A percentile compares a stretch with the other conserved stretches of the same genome.
phyloP scores from a whole-genome alignment of 2,888 invertebrate genomes.

The Kryphioiulus occultus region DNA sequence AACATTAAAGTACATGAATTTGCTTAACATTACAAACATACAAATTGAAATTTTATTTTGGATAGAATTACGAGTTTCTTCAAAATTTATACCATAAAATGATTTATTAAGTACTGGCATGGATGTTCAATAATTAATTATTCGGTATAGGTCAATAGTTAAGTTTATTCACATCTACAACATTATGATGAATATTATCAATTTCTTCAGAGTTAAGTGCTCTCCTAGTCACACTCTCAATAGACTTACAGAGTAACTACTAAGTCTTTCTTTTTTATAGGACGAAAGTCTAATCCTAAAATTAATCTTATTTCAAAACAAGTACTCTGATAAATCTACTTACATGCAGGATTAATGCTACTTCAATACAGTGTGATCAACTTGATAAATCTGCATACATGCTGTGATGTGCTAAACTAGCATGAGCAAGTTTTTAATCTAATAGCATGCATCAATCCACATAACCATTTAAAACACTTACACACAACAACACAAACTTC shows the following conservation, averaged over 20 bases:
- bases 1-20: not conserved
- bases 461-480: not conserved
- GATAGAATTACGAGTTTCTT: not conserved
- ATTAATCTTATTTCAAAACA: not conserved
- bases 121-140: not conserved
- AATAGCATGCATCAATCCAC: slow-evolving; percentile 9
- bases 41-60: not conserved
- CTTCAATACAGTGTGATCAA: not conserved
- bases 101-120: not conserved
- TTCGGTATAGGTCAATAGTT: not conserved
- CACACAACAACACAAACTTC: not conserved
- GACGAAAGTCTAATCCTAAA: not conserved
- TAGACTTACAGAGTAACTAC: not conserved
- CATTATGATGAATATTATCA: not conserved
- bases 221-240: not conserved
- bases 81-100: not conserved
- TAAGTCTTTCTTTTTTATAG: not conserved
- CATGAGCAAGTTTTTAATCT: not conserved
- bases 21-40: not conserved
- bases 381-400: not conserved
- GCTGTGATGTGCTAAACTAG: not conserved
- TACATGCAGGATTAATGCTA: slow-evolving; percentile 1
- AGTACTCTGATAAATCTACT: not conserved
- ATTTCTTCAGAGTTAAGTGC: not conserved
- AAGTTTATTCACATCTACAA: not conserved